Evolutionary conservation across 2,797 vertebrate genomes (phyloP), one percentile per base, ranked within the genome.

Genomic region (Hapalemur alaotrensis): DNA sequence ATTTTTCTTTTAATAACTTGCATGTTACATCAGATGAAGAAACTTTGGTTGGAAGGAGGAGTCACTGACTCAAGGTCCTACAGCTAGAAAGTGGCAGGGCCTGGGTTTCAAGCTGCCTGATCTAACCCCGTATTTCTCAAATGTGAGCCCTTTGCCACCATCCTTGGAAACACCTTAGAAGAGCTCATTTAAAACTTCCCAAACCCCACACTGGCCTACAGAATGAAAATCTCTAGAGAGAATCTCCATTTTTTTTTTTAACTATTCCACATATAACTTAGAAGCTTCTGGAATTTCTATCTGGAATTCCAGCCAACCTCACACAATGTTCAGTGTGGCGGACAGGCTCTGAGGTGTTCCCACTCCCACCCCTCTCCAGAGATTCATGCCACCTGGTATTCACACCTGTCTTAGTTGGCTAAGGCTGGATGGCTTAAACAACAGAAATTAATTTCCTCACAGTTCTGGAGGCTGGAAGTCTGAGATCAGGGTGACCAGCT

Each of bases 1-100:
- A 38, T 76, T 95, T 95, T 92, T 69, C 25, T 93, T 95, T 89
- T 46, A 88, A 76, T 83, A 95, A 84, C 3, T 83, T 94, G 22
- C 48, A n/a, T n/a, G 28, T 94, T 65, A 35, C 10, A 69, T 38
- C 43, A 88, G 35, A 89, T 63, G 9, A 89, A 80, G 73, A 83
- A 91, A 87, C n/a, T 76, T 89, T 88, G 69, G 32, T 41, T 72
- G 7, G 57, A 57, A 96, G 57, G n/a, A 81, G 23, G 7, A 57
- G 22, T 69, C 38, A 46, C 50, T 57, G 9, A 72, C 50, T 70
- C 90, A 80, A 75, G 50, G n/a, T 78, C 25, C 41, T 70, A 9
- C 25, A 92, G 23, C 35, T 88, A 48, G n/a, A 73, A 89, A 85
- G 17, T 78, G 41, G 52, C 72, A 90, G n/a, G 10, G 4, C 70